phyloP scores from a whole-genome alignment of 2,797 vertebrate species.

The Erpetoichthys calabaricus region DNA sequence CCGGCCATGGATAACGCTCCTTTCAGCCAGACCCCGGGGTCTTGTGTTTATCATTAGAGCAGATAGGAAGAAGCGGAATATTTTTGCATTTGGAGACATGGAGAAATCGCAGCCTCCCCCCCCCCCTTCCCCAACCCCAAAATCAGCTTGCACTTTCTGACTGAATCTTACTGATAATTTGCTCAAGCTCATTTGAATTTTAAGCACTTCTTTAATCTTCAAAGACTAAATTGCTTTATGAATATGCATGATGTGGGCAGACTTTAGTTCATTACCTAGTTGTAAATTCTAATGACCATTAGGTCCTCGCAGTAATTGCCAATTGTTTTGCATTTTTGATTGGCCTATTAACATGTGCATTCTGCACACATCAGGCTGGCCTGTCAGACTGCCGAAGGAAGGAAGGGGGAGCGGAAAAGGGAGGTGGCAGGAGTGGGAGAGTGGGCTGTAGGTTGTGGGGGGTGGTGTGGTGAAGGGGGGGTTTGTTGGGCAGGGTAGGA shows the following conservation, averaged over 20 bases:
- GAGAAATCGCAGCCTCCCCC: slow-evolving; percentile 5
- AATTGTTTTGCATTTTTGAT: slow-evolving; percentile 99
- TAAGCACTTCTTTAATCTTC: slow-evolving; percentile 99
- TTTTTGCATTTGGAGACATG: slow-evolving; percentile 9
- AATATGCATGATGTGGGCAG: slow-evolving; percentile 99
- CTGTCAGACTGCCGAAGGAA: slow-evolving; percentile 82
- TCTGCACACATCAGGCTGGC: slow-evolving; percentile 87
- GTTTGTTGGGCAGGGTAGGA: slow-evolving; percentile 28
- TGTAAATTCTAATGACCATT: slow-evolving; percentile 99
- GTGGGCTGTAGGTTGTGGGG: slow-evolving; percentile 10
- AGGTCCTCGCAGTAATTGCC: slow-evolving; percentile 99
- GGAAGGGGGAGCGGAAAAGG: slow-evolving; percentile 22
- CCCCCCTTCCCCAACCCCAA: slow-evolving; percentile 13
- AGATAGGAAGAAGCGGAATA: slow-evolving; percentile 11
- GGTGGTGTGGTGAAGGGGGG: not conserved
- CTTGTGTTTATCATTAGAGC: slow-evolving; percentile 6
- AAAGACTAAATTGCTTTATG: slow-evolving; percentile 99
- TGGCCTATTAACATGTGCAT: slow-evolving; percentile 99
- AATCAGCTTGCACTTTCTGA: slow-evolving; percentile 67
- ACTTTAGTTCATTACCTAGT: slow-evolving; percentile 99
- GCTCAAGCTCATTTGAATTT: slow-evolving; percentile 99
- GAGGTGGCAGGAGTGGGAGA: slow-evolving; percentile 29
- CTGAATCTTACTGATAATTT: slow-evolving; percentile 98
- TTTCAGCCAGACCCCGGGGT: slow-evolving; percentile 2
- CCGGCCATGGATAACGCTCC: no score